Evolutionary conservation across 1,140 invertebrate genomes (phyloP), one percentile per base, ranked within the genome.

Genomic region (Gonatopus flavifemur): DNA sequence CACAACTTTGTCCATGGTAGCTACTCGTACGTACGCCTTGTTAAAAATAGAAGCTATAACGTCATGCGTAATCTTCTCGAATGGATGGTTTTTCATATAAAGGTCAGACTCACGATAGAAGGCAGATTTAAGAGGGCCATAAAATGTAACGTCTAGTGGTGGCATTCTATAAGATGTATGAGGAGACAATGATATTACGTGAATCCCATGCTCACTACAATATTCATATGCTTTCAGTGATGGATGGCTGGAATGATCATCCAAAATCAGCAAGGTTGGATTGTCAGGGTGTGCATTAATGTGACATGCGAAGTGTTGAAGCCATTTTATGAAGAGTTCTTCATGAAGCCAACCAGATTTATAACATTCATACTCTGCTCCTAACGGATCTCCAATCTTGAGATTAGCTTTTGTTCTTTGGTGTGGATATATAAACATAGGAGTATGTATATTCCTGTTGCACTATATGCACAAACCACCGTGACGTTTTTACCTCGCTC

Each of bases 401-500:
- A 80, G 61, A 9, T 60, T 49, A 21, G 64, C 59, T 52, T 62
- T 59, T 28, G 70, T 68, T 56, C 67, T 64, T 44, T 71, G 59
- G 5, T 68, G 44, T 4, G 72, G 62, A 55, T 71, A 80, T 21
- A 80, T 59, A 45, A 81, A 77, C 36, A 77, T 45, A 9, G 74
- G 76, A 76, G 72, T 18, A 81, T 59, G 45, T 57, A 70, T 42
- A 59, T 66, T 19, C 79, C 77, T 7, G 50, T 46, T 30, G 74
- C 76, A 65, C 51, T 73, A 47, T 79, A 67, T 28, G 62, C 60
- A 49, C 52, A 57, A 25, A 67, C 45, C 24, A 79, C 41, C 19
- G 80, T 82, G 0, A 80, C 67, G 16, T 76, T 67, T 52, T 67
- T 66, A 19, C 78, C 79, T 43, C 78, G 62, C 63, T 82, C 80